Conservation (phyloP, 2,797 vertebrate genomes). For the Ceryle rudis region DNA sequence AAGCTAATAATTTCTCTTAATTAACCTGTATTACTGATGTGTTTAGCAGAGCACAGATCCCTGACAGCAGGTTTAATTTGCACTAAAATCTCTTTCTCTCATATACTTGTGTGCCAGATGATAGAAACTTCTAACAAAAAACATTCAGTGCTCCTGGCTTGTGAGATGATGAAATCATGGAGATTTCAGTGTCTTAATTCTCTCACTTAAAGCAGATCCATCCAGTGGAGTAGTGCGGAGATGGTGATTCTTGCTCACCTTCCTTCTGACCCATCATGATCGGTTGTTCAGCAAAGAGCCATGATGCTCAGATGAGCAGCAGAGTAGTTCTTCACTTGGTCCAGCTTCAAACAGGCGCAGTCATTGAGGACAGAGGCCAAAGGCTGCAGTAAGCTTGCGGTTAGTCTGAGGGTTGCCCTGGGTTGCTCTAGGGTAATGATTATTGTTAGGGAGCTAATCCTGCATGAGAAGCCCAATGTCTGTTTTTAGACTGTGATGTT, state of each 20-base stretch:
- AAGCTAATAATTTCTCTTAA: background rate
- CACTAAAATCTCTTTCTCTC: background rate
- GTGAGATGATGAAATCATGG: background rate
- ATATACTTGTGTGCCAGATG: background rate
- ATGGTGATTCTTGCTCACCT: background rate
- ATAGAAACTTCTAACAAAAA: background rate
- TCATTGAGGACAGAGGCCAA: background rate
- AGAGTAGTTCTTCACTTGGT: background rate
- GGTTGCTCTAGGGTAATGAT: background rate
- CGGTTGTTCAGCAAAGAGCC: background rate
- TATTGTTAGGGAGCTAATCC: background rate
- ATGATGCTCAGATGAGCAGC: fast-evolving
- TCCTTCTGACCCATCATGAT: fast-evolving
- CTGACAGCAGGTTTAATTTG: background rate
- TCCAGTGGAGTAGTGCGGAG: background rate
- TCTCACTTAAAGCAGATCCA: background rate
- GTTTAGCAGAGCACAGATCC: background rate
- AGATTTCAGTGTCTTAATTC: background rate
- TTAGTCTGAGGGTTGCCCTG: too few species aligned
- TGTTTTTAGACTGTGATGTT: background rate
- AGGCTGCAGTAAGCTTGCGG: background rate
- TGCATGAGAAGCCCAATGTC: background rate
- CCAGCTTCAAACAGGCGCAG: background rate
- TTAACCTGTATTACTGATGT: background rate
- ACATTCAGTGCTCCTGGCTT: fast-evolving